phyloP scores from a whole-genome alignment of 53 echinoderm and acorn worm genomes.

The Mesocentrotus franciscanus region DNA sequence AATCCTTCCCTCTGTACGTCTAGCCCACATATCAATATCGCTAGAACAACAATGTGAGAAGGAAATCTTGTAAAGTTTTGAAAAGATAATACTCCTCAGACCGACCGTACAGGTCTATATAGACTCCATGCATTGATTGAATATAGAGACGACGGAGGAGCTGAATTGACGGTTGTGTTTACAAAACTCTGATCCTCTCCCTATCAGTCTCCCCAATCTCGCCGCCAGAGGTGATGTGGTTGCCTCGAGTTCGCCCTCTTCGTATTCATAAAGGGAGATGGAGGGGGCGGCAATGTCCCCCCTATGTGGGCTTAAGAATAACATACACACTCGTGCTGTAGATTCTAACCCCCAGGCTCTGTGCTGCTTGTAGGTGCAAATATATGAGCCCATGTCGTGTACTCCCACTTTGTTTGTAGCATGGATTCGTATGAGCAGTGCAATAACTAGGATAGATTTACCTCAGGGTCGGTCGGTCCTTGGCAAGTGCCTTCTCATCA shows the following conservation, averaged over 20 bases:
- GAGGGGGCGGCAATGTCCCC: constrained; percentile 36
- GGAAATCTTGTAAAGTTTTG: constrained; percentile 58
- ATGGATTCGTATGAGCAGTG: not conserved
- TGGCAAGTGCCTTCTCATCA: constrained; percentile 19
- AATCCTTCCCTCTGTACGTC: constrained; percentile 6
- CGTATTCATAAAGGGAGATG: constrained; percentile 12
- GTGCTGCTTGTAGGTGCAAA: not conserved
- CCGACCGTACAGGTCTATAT: not conserved
- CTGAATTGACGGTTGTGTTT: constrained; percentile 4
- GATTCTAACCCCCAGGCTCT: constrained; percentile 5
- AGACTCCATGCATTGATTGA: constrained; percentile 12
- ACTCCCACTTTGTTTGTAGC: not conserved
- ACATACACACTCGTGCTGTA: constrained; percentile 3
- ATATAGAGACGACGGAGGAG: constrained; percentile 11
- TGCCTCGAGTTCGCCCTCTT: not conserved
- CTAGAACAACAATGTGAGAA: constrained; percentile 40
- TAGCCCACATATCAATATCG: constrained; percentile 59
- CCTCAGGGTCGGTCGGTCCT: not conserved
- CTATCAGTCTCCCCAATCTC: constrained; percentile 37
- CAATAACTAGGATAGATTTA: not conserved
- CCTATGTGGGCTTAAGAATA: constrained; percentile 30
- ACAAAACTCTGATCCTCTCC: constrained; percentile 21
- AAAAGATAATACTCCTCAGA: constrained; percentile 30
- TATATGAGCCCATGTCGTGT: not conserved
- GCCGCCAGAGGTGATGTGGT: constrained; percentile 15